Evolutionary conservation across 2,113 vertebrate species (phyloP), one percentile per base, ranked within the genome.

Genomic region (Epinephelus moara): DNA sequence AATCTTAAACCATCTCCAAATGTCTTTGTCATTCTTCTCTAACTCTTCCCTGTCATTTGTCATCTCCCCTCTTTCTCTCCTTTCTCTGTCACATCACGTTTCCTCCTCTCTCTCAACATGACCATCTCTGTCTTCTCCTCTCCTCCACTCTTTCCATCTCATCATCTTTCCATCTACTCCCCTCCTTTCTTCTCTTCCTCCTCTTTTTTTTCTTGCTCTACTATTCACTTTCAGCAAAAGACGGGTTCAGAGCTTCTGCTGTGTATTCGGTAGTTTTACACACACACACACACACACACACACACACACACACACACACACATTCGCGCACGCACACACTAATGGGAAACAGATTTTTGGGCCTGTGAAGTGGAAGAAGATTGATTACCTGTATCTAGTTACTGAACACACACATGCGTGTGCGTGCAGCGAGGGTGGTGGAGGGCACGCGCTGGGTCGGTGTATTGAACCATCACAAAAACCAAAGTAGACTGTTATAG

Each of bases 331-430:
- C 75, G 5, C 80, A 85, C 84, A 91, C 81, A 70, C 68, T 95
- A 95, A 95, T 95, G 89, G 92, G 91, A 95, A 95, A 90, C 95
- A 95, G 89, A 93, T 89, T 94, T 89, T 40, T 52, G 75, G 84
- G 83, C 80, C 86, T 93, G 91, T 91, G 93, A 92, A 91, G 93
- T 91, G 85, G 94, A 94, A 76, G 90, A 93, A 95, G 94, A 95
- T 95, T 95, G 94, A 96, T 95, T 92, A 94, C 93, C 93, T 93
- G 87, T 93, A 95, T 96, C 92, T 92, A 89, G 93, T 95, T 94
- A 94, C 95, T 90, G 85, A 92, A 91, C 91, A 93, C 92, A 94
- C 91, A 91, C 82, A 74, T 71, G 83, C 66, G 81, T 85, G 85
- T 69, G 84, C 68, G 76, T 90, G 82, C 75, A 82, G 85, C 63